phyloP scores from a whole-genome alignment of 1,140 invertebrate genomes.

The Aleiodes sp. region DNA sequence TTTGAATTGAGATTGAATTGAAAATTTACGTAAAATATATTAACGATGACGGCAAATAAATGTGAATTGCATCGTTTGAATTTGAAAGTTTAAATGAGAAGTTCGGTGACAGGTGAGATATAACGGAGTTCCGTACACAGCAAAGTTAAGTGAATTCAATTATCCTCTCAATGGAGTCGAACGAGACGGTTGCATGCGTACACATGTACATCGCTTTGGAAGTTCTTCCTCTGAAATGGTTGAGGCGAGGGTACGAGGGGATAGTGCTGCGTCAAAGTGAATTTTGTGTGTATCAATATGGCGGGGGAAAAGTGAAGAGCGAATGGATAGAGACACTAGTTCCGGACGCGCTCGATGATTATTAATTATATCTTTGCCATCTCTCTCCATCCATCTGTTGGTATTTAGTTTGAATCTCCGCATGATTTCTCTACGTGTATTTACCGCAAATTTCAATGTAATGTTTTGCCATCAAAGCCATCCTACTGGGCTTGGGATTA shows the following conservation, averaged over 20 bases:
- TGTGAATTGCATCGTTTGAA: neutral
- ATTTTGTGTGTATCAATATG: conserved; percentile 1
- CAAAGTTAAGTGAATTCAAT: neutral
- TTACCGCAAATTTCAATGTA: neutral
- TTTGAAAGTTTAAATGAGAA: neutral
- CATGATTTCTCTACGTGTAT: conserved; percentile 1
- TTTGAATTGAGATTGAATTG: neutral
- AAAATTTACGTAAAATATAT: neutral
- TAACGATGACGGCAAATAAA: neutral
- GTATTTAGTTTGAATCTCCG: neutral
- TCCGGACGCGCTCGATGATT: conserved; percentile 5
- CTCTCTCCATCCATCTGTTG: neutral
- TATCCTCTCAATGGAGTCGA: neutral
- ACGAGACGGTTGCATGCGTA: neutral
- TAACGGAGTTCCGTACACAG: too few species aligned
- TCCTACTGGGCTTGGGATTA: neutral
- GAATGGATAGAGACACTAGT: neutral
- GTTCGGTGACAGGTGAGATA: neutral
- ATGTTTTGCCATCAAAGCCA: neutral
- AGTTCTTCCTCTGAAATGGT: neutral
- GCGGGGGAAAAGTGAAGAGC: neutral
- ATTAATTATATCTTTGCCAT: conserved; percentile 16
- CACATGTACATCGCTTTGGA: neutral
- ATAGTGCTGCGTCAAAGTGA: neutral
- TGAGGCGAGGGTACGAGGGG: neutral